Evolutionary conservation across 2,113 vertebrate species (phyloP).

Genomic region (Elephantulus edwardii): DNA sequence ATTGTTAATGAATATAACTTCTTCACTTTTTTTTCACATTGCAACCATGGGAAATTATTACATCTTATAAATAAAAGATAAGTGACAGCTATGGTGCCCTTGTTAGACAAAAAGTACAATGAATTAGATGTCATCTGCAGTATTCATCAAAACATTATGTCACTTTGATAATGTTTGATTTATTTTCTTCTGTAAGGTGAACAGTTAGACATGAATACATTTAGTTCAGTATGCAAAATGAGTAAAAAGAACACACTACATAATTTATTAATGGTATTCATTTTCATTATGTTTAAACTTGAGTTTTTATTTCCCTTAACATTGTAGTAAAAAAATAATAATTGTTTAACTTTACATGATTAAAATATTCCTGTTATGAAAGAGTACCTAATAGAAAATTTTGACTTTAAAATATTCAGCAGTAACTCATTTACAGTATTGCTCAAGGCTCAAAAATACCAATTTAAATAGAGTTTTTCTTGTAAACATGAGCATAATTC

Average conservation of each 20-base stretch:
- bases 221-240: slow-evolving; percentile 41
- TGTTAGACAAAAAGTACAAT: slow-evolving; percentile 44
- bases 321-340: slow-evolving; percentile 44
- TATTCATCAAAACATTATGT: slow-evolving; percentile 46
- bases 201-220: neutral
- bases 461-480: slow-evolving; percentile 31
- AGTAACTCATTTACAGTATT: slow-evolving; percentile 12
- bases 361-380: slow-evolving; percentile 18
- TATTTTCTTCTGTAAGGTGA: slow-evolving; percentile 58
- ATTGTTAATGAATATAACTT: neutral
- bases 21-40: neutral
- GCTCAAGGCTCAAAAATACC: neutral
- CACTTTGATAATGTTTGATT: slow-evolving; percentile 55
- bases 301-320: slow-evolving; percentile 25
- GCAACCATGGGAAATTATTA: neutral
- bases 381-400: slow-evolving; percentile 45
- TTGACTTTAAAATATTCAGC: slow-evolving; percentile 14
- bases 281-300: slow-evolving; percentile 42
- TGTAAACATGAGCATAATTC: neutral
- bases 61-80: slow-evolving; percentile 48
- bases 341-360: slow-evolving; percentile 33
- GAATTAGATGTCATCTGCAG: slow-evolving; percentile 33
- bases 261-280: slow-evolving; percentile 35
- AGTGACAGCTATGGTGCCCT: slow-evolving; percentile 28
- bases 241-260: slow-evolving; percentile 3